Evolutionary conservation across 2,113 vertebrate genomes (phyloP), one percentile per base, ranked within the genome.

Genomic region (Archilochus colubris): DNA sequence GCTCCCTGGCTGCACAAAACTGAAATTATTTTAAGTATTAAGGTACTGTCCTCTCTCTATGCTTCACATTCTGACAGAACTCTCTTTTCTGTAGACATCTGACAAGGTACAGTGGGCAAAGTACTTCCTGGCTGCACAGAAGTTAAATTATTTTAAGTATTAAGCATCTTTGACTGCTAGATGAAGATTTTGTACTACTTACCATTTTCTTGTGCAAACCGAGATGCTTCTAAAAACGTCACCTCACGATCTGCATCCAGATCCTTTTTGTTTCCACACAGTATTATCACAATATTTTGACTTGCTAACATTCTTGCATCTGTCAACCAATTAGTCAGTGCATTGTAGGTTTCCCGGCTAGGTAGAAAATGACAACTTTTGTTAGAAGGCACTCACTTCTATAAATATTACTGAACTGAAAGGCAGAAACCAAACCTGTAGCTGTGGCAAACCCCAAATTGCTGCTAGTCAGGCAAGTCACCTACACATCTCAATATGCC

Each of bases 341-440:
- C 98, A 91, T 98, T 98, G 97, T 98, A 98, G 91, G 98, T 98
- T 96, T 98, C 98, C 82, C 98, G 98, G 96, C 98, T 98, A 94
- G 3, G 16, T 81, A 81, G 90, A 84, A 96, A 96, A 89, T 24
- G n/a, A 90, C 68, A 97, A 55, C 25, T 82, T 86, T 91, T 77
- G 92, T 96, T 96, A 97, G 94, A 94, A 93, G 19, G 93, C 14
- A 19, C n/a, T 67, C 16, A 18, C 43, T 59, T 46, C 38, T 58
- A 6, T 15, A 12, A 91, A 36, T 40, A 88, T n/a, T 66, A 79
- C 43, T 2, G 0, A 77, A 57, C 50, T 53, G 21, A 61, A 92
- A 77, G 21, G 88, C 46, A 76, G 43, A 70, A 7, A 22, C 48
- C n/a, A 92, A 77, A 76, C 48, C 64, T 64, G 11, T 51, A 62